Conservation (phyloP, 1,140 invertebrate species). For the Drosophila sechellia region DNA sequence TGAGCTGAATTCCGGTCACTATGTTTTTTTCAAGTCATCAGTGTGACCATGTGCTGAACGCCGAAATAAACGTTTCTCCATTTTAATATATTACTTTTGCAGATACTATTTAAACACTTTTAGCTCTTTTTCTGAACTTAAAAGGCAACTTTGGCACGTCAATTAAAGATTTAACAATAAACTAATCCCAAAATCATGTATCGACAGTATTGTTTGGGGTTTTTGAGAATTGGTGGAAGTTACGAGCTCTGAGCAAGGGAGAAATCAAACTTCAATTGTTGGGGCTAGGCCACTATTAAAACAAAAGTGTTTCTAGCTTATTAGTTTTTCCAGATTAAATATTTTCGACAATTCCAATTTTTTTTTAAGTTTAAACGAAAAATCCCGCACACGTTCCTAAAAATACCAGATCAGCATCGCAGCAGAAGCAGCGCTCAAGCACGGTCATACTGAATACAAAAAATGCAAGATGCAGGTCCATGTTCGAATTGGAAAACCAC, state of each 20-base stretch:
- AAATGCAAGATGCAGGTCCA: conserved; percentile 71
- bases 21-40: conserved; percentile 46
- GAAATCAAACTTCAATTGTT: not conserved
- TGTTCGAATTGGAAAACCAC: conserved; percentile 43
- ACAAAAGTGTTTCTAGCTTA: too few species aligned
- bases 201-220: too few species aligned
- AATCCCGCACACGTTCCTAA: not conserved
- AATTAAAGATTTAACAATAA: too few species aligned
- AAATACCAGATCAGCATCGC: not conserved
- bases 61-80: not conserved
- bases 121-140: not conserved
- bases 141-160: too few species aligned
- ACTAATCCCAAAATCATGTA: too few species aligned
- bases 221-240: too few species aligned
- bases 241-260: too few species aligned
- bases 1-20: conserved; percentile 36
- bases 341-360: not conserved
- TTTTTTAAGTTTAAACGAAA: not conserved
- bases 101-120: not conserved
- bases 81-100: too few species aligned
- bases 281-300: not conserved
- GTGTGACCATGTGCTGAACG: conserved; percentile 19
- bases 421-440: conserved; percentile 1
- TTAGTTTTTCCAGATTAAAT: too few species aligned
- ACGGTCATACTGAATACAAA: conserved; percentile 50